Evolutionary conservation across 1,140 invertebrate genomes (phyloP).

Genomic region (honey bee (Apis mellifera)): DNA sequence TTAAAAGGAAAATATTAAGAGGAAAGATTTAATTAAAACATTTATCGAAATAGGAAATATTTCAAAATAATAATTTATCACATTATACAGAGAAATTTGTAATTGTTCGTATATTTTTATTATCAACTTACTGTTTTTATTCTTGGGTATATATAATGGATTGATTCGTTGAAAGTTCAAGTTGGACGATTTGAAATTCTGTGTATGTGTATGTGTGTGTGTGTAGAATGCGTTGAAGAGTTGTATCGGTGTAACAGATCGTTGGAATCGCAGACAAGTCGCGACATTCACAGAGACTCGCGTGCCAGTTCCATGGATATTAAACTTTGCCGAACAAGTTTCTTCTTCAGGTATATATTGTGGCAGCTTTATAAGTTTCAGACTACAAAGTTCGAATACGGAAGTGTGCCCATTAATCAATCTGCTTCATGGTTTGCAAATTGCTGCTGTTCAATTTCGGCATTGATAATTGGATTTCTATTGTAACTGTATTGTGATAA

Average conservation of each 20-base stretch:
- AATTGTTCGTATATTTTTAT: not conserved
- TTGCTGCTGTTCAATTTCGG: not conserved
- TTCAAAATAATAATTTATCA: too few species aligned
- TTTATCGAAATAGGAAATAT: too few species aligned
- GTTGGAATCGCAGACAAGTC: slow-evolving; percentile 31
- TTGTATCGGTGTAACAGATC: slow-evolving; percentile 36
- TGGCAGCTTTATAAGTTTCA: slow-evolving; percentile 27
- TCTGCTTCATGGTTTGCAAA: not conserved
- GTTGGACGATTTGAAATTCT: slow-evolving; percentile 1
- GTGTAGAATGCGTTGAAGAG: slow-evolving; percentile 14
- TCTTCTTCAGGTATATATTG: slow-evolving; percentile 27
- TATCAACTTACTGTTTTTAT: not conserved
- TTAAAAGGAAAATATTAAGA: too few species aligned
- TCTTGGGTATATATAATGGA: not conserved
- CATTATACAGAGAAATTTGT: too few species aligned
- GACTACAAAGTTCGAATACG: slow-evolving; percentile 15
- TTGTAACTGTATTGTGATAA: not conserved
- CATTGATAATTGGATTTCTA: not conserved
- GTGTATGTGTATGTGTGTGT: not conserved
- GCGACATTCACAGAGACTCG: slow-evolving; percentile 25
- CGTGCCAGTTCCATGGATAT: slow-evolving; percentile 44
- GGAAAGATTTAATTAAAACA: too few species aligned
- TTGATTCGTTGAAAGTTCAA: not conserved
- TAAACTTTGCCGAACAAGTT: slow-evolving; percentile 33
- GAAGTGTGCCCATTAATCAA: slow-evolving; percentile 36